Evolutionary conservation across 2,797 vertebrate genomes (phyloP), one percentile per base, ranked within the genome.

Genomic region (Spea hammondii): DNA sequence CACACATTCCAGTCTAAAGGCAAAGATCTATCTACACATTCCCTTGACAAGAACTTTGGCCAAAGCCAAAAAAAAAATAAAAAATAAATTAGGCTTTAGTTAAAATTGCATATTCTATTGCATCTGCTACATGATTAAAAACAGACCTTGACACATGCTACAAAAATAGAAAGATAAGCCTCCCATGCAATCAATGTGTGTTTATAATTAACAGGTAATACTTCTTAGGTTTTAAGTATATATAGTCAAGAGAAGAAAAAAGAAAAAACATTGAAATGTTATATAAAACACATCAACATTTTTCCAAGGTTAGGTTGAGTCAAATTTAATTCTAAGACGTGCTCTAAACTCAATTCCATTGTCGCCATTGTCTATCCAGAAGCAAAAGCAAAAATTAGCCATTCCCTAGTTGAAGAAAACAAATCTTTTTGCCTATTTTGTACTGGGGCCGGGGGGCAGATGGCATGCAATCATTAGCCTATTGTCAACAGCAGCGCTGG

Each of bases 381-480:
- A 57, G 8, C 11, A 57, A 53, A 1, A 57, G 2, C 70, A 74
- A 82, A 82, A 74, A 81, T 74, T 76, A 84, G 86, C 82, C 70
- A 77, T 74, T 76, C 48, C 8, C 69, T 80, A 0, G 0, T 44
- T 68, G 74, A 81, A 87, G 83, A 79, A 85, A 82, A 32, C 17
- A 84, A 85, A 83, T 80, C 82, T 8, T 79, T 66, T 75, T 75
- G 77, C 47, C 83, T 75, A 50, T 83, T 88, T 76, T 86, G 90
- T 88, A 57, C 17, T 88, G 85, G 85, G 87, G 87, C 90, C 89
- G 54, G 50, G 74, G 86, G 82, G 92, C 94, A 94, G 92, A 93
- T 93, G 90, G 91, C 84, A 89, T 89, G 91, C 89, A 87, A 90
- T 93, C 93, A 95, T 94, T 92, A 92, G 91, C 87, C 90, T 92